Base-by-base conservation (phyloP, 2,888 invertebrate species). In the Oligia strigilis region DNA sequence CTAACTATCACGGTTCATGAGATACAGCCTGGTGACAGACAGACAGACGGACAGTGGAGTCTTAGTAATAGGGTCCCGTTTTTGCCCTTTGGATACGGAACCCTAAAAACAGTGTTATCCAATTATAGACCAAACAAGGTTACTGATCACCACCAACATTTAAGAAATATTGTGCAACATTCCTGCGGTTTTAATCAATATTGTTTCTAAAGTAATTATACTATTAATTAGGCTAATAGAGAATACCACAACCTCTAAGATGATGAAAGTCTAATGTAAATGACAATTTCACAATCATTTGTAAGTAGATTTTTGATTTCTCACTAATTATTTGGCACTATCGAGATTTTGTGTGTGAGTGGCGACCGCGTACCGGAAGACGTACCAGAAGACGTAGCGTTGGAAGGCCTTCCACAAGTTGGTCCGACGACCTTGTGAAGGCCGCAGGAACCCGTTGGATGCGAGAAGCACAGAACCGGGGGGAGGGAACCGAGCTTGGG, bases 141-240 rank as follows among this genome's bases (percentile, higher is more conserved):
- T 46, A 40, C 0, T n/a, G 11, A 4, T n/a, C 29, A 67, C 19
- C 23, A 40, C 13, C 17, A 52, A 43, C 65, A 19, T 72, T 66
- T 23, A 71, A n/a, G 14, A 52, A 84, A 78, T 85, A 72, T 88
- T 87, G 72, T 64, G 88, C 78, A 85, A 88, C 14, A 72, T 0
- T 0, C 5, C 23, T 67, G 40, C 0, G 23, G 52, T 40, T 40
- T 29, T 4, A 13, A 23, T 55, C 19, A 70, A 69, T 46, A 19
- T 70, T 67, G 2, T 52, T 36, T 11, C 2, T 17, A 23, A 46
- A 36, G 0, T 65, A 66, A 73, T 2, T n/a, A 29, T 13, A 43
- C 49, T 55, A 55, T 40, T 29, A 67, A 62, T 82, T 40, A 23
- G 49, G 14, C 46, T 58, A 40, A 46, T 60, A n/a, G 29, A 65